phyloP scores from a whole-genome alignment of 1,140 invertebrate species.

The Agrilus planipennis region DNA sequence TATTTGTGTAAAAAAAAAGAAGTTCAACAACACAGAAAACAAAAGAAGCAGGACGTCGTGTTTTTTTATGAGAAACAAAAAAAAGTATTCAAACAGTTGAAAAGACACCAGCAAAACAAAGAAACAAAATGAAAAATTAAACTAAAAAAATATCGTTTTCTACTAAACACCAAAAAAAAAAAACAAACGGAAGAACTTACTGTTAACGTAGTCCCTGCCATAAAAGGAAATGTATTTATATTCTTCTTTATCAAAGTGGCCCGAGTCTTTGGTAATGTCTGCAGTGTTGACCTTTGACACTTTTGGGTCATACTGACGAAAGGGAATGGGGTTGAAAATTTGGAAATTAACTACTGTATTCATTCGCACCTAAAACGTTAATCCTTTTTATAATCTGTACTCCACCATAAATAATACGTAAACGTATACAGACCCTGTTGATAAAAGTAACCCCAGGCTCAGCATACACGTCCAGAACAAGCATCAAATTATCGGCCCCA shows the following conservation, averaged over 20 bases:
- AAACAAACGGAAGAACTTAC: constrained; percentile 45
- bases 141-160: too few species aligned
- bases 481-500: constrained; percentile 51
- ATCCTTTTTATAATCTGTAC: too few species aligned
- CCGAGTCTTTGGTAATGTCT: constrained; percentile 64
- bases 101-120: constrained; percentile 7
- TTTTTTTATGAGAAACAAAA: constrained; percentile 10
- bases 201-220: constrained; percentile 61
- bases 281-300: constrained; percentile 46
- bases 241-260: constrained; percentile 65
- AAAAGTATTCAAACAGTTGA: constrained; percentile 6
- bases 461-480: constrained; percentile 51
- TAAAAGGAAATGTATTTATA: constrained; percentile 71
- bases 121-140: constrained; percentile 10
- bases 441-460: constrained; percentile 68
- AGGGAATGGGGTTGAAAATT: constrained; percentile 73
- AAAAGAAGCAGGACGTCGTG: not conserved
- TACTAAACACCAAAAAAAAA: too few species aligned
- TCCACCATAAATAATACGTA: not conserved
- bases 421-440: constrained; percentile 53
- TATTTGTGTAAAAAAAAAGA: constrained; percentile 9
- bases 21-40: constrained; percentile 6
- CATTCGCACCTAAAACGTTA: constrained; percentile 55
- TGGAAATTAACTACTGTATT: constrained; percentile 72
- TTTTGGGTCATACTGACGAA: constrained; percentile 58